Evolutionary conservation across 2,797 vertebrate genomes (phyloP).

Genomic region (Heliangelus exortis): DNA sequence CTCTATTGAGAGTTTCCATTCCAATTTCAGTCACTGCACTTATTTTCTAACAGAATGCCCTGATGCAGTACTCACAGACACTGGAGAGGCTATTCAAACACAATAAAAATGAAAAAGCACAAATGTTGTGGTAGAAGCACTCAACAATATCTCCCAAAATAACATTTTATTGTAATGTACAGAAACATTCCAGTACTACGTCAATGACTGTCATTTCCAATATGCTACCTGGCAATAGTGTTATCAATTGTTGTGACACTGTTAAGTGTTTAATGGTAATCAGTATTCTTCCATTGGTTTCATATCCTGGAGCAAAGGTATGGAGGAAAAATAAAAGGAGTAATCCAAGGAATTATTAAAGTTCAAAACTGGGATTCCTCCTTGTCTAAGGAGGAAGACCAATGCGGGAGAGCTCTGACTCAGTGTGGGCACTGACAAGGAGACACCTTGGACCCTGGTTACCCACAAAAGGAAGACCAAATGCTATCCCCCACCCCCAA

Average conservation of each 20-base stretch:
- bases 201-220: constrained; percentile 49
- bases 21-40: constrained; percentile 22
- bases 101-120: constrained; percentile 52
- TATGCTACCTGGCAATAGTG: neutral
- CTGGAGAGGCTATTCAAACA: constrained; percentile 34
- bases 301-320: neutral
- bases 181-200: neutral
- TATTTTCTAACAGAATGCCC: constrained; percentile 29
- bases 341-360: neutral
- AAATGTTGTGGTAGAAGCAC: neutral
- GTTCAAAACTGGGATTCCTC: neutral
- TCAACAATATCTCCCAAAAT: constrained; percentile 30
- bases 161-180: constrained; percentile 30
- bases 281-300: neutral
- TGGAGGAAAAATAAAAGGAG: neutral
- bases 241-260: neutral
- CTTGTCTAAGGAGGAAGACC: too few species aligned
- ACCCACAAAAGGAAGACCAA: too few species aligned
- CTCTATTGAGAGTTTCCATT: constrained; percentile 7
- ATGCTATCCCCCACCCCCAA: too few species aligned
- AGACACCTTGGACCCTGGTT: too few species aligned
- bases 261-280: neutral
- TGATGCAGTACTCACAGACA: constrained; percentile 8
- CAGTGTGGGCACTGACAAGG: too few species aligned
- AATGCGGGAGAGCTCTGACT: too few species aligned